A percentile compares a stretch with the other conserved stretches of the same genome.
Conservation (phyloP, 1,140 invertebrate genomes). For the Zaprionus lachaisei region DNA sequence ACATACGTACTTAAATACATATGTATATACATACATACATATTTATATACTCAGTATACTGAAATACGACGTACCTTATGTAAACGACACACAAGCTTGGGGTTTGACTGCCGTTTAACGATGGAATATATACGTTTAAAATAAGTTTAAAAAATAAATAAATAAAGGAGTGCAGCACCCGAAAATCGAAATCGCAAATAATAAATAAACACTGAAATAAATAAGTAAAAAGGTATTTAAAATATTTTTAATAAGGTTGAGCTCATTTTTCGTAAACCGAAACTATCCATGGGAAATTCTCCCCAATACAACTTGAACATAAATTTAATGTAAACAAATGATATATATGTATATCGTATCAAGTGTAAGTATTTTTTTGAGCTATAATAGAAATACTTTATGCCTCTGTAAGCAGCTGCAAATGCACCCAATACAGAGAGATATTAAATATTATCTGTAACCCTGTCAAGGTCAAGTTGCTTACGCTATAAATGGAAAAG, state of each 20-base stretch:
- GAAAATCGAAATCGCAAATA: conserved; percentile 14
- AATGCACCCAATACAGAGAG: not conserved
- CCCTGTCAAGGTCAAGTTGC: conserved; percentile 24
- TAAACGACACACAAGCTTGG: not conserved
- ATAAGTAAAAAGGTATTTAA: conserved; percentile 10
- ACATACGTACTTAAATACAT: conserved; percentile 5
- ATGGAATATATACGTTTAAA: conserved; percentile 10
- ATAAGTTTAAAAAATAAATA: not conserved
- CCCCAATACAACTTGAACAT: not conserved
- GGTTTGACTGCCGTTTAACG: conserved; percentile 24
- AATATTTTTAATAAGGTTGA: not conserved
- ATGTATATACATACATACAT: conserved; percentile 2
- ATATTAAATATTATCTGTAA: not conserved
- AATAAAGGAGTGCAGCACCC: not conserved
- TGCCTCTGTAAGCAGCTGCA: not conserved
- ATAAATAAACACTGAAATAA: conserved; percentile 1
- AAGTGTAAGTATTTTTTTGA: not conserved
- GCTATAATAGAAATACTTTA: not conserved
- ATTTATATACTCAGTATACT: conserved; percentile 10
- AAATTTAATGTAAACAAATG: not conserved
- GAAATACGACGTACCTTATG: not conserved
- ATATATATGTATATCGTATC: not conserved
- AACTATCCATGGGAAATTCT: conserved; percentile 15
- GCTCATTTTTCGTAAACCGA: conserved; percentile 5
- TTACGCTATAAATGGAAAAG: conserved; percentile 5